Evolutionary conservation across 2,113 vertebrate genomes (phyloP).

Genomic region (Saimiri boliviensis): DNA sequence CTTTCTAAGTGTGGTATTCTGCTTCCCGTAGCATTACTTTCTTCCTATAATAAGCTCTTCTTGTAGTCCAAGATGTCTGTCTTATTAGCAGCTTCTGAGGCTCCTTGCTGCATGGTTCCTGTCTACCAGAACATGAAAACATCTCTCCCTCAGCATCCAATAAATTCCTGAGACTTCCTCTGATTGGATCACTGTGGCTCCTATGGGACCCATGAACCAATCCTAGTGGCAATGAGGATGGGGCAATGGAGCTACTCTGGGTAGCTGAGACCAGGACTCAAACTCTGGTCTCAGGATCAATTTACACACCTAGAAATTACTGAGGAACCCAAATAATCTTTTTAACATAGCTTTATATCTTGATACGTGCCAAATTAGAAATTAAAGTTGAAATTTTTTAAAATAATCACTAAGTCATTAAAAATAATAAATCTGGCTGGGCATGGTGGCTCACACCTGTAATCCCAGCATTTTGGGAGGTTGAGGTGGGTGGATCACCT

Average conservation of each 20-base stretch:
- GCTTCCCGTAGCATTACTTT: background rate
- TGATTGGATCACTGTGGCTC: background rate
- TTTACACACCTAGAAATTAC: slow-evolving; percentile 22
- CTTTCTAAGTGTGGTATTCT: background rate
- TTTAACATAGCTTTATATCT: slow-evolving; percentile 8
- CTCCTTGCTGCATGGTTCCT: background rate
- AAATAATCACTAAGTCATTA: background rate
- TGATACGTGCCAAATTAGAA: slow-evolving; percentile 19
- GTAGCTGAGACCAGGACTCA: background rate
- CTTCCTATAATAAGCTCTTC: background rate
- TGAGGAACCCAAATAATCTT: background rate
- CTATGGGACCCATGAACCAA: background rate
- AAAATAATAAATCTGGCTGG: background rate
- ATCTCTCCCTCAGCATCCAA: background rate
- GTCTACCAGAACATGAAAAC: background rate
- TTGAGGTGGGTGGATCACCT: too few relatives aligned
- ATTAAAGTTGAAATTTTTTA: background rate
- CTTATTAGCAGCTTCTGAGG: background rate
- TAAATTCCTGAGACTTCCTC: slow-evolving; percentile 5
- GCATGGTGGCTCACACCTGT: too few relatives aligned
- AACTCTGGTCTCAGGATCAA: background rate
- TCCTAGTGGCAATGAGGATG: background rate
- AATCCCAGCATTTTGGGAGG: too few relatives aligned
- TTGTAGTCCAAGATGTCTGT: background rate
- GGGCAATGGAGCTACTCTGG: background rate